Percentiles rank a stretch among this genome's conserved stretches.
phyloP scores from a whole-genome alignment of 2,113 vertebrate species.

The Xyliphius kryptos region DNA sequence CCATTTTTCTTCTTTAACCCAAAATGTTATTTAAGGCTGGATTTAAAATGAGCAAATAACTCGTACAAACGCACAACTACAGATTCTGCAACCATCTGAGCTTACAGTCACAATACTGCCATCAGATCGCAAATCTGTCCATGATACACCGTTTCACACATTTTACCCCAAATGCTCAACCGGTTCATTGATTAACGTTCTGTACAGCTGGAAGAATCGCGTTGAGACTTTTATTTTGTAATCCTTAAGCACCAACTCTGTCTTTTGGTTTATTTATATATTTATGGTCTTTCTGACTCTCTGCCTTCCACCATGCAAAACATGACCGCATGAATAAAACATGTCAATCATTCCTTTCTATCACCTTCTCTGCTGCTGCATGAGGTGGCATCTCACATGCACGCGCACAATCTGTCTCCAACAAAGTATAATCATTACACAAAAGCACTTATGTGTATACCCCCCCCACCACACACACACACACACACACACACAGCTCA shows the following conservation, averaged over 20 bases:
- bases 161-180: too few relatives aligned
- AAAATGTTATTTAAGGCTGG: too few relatives aligned
- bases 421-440: not conserved
- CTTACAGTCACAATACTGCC: too few relatives aligned
- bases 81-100: too few relatives aligned
- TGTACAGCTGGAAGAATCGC: too few relatives aligned
- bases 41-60: too few relatives aligned
- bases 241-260: not conserved
- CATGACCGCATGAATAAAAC: slow-evolving; percentile 35
- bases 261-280: too few relatives aligned
- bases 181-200: too few relatives aligned
- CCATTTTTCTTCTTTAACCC: too few relatives aligned
- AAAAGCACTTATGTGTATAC: not conserved
- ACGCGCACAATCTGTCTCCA: slow-evolving; percentile 12
- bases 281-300: not conserved
- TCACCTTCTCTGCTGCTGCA: slow-evolving; percentile 18
- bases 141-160: too few relatives aligned
- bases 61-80: too few relatives aligned
- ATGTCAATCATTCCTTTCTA: slow-evolving; percentile 33
- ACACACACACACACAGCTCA: not conserved
- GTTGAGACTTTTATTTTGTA: not conserved
- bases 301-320: not conserved
- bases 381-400: slow-evolving; percentile 31
- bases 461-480: not conserved
- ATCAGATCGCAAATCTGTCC: too few relatives aligned